These are phyloP conservation scores for Luperina nickerlii DNA, from an alignment of 2,888 invertebrate genomes.

Conservation along the genomic window DNA sequence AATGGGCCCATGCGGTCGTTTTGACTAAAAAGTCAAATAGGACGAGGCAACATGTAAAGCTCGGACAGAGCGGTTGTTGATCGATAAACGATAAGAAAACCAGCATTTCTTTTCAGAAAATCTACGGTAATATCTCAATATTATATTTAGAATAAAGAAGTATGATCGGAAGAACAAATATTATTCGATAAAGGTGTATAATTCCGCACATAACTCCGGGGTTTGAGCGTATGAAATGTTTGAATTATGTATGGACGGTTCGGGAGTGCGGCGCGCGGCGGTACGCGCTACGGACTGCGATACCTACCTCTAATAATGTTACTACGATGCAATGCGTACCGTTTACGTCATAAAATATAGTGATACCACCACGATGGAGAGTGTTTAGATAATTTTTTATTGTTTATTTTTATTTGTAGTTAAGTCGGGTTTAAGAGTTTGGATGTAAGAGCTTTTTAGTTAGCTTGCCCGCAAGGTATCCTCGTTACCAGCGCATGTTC, in stretches of 20 bases:
- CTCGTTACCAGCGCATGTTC: not conserved
- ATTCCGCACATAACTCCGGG: constrained; percentile 73
- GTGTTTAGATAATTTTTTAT: constrained; percentile 10
- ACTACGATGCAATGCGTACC: constrained; percentile 64
- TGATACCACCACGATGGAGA: constrained; percentile 15
- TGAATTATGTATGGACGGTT: constrained; percentile 77
- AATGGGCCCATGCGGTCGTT: not conserved
- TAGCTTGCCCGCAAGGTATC: not conserved
- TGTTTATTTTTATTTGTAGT: constrained; percentile 4
- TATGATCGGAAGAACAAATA: constrained; percentile 65
- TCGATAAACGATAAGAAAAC: constrained; percentile 25
- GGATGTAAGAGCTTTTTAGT: not conserved
- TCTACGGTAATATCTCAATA: constrained; percentile 31
- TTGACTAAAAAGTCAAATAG: constrained; percentile 7
- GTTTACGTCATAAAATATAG: constrained; percentile 48
- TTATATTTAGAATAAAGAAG: constrained; percentile 45
- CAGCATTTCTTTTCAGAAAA: constrained; percentile 41
- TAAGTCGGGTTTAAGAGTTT: not conserved
- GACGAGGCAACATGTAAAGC: not conserved
- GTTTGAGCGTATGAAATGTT: constrained; percentile 78
- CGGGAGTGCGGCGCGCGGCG: constrained; percentile 33
- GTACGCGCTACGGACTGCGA: constrained; percentile 57
- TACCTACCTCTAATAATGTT: constrained; percentile 72
- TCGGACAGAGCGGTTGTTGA: not conserved
- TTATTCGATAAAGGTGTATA: constrained; percentile 65